phyloP scores from a whole-genome alignment of 2,888 invertebrate species.

The Anorthoa munda region DNA sequence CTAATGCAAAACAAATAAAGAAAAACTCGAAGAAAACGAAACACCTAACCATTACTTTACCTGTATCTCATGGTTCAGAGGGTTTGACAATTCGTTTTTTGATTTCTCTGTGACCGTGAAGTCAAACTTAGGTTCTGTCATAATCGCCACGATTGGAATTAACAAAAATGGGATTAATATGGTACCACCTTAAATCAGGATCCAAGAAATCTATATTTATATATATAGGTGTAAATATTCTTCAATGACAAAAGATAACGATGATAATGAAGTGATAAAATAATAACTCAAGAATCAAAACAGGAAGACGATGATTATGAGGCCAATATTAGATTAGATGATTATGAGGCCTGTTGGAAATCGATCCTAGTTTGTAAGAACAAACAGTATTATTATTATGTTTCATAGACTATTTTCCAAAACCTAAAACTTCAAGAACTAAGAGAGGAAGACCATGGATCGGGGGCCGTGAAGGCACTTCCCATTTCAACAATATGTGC shows the following conservation, averaged over 20 bases:
- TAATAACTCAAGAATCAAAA: not conserved
- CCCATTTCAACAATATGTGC: constrained; percentile 32
- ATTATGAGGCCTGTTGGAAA: not conserved
- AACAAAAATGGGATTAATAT: too few relatives aligned
- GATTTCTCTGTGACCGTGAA: not conserved
- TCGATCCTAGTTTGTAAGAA: not conserved
- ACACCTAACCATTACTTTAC: not conserved
- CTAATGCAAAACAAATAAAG: not conserved
- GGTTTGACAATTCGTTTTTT: not conserved
- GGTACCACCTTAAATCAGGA: not conserved
- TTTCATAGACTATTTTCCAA: not conserved
- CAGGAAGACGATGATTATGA: not conserved
- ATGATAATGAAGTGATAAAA: not conserved
- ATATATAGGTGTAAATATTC: not conserved
- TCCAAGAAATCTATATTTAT: not conserved
- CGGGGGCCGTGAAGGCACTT: not conserved
- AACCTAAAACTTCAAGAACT: constrained; percentile 7
- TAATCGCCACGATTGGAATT: too few relatives aligned
- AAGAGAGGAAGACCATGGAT: constrained; percentile 40
- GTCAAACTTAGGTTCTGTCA: not conserved
- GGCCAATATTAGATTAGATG: too few relatives aligned
- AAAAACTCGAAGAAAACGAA: not conserved
- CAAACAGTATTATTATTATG: not conserved
- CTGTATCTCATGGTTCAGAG: not conserved
- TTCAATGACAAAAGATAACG: not conserved